These are phyloP conservation scores for Pachypeltis micranthus DNA, from an alignment of 1,140 invertebrate genomes.

Conservation along the genomic window DNA sequence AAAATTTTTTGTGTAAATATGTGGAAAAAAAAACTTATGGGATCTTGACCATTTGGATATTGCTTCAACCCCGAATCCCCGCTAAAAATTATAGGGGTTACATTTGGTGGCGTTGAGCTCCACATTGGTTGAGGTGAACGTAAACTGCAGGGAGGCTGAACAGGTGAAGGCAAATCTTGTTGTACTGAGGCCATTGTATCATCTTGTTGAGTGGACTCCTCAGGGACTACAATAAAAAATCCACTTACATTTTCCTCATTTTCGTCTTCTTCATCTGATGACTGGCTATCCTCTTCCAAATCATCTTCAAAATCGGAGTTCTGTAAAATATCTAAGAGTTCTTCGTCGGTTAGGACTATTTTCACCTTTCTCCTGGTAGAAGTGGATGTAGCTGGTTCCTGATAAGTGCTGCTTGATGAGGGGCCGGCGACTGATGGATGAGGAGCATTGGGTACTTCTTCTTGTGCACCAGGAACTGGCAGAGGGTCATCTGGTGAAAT, in stretches of 20 bases:
- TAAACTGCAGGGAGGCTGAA: slow-evolving; percentile 7
- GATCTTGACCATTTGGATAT: slow-evolving; percentile 6
- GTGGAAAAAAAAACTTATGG: slow-evolving; percentile 8
- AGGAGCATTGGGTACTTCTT: not conserved
- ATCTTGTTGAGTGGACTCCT: slow-evolving; percentile 1
- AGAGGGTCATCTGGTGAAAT: slow-evolving; percentile 8
- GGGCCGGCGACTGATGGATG: slow-evolving; percentile 4
- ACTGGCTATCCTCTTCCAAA: slow-evolving; percentile 8
- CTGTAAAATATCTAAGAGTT: slow-evolving; percentile 4
- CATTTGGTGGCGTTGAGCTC: slow-evolving; percentile 9
- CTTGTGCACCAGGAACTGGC: slow-evolving; percentile 3
- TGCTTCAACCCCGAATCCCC: slow-evolving; percentile 5
- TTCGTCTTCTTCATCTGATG: slow-evolving; percentile 8
- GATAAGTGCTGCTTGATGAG: not conserved
- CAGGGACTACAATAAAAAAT: slow-evolving; percentile 6
- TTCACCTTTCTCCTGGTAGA: slow-evolving; percentile 1
- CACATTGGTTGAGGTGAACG: slow-evolving; percentile 7
- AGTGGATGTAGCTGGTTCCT: slow-evolving; percentile 7
- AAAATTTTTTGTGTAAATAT: slow-evolving; percentile 3
- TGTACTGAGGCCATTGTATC: slow-evolving; percentile 5
- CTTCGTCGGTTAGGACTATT: slow-evolving; percentile 5
- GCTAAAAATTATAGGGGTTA: slow-evolving; percentile 7
- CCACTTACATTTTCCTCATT: slow-evolving; percentile 8
- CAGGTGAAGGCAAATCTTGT: slow-evolving; percentile 8
- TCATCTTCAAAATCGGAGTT: slow-evolving; percentile 9